Evolutionary conservation across 2,797 vertebrate species (phyloP), one percentile per base, ranked within the genome.

Genomic region (Galago senegalensis): DNA sequence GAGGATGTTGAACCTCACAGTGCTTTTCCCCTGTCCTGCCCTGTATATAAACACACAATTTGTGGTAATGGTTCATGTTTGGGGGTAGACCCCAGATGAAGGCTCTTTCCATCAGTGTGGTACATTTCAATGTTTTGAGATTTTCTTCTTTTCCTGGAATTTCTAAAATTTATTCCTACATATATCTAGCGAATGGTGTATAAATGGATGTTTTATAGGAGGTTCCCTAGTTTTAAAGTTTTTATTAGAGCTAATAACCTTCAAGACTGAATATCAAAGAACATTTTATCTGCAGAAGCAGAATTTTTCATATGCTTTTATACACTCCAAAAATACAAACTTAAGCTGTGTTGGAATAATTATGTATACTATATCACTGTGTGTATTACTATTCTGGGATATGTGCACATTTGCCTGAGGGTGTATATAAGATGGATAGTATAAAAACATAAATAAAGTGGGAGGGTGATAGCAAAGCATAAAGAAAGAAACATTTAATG

Each of bases 361-460:
- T 92, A 89, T 75, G 34, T 81, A 16, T 25, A 53, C 65, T 88
- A 13, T 80, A 80, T 65, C 46, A 87, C 23, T 97, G 86, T 63
- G 49, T 49, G 90, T 84, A 76, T 91, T 75, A 31, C 49, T 96
- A 53, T 63, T 37, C 67, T 87, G 20, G 34, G 56, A 34, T 70
- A 79, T 58, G n/a, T 61, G 20, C 56, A 27, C 91, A 97, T 97
- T 97, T 95, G 69, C 96, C 89, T 87, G 23, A 80, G 63, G 73
- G 21, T 91, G 61, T 93, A 82, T 83, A 43, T 79, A 96, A 97
- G 97, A 94, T 0, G 0, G 18, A 72, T 84, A 3, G 0, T 65
- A 79, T 85, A 89, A 97, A 98, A 97, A 97, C 23, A 80, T 95
- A 94, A 97, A 96, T n/a, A 81, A 73, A 95, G 92, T 70, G 82